These are phyloP conservation scores for Coenobita brevimanus DNA, from an alignment of 1,140 invertebrate species.

Conservation along the genomic window DNA sequence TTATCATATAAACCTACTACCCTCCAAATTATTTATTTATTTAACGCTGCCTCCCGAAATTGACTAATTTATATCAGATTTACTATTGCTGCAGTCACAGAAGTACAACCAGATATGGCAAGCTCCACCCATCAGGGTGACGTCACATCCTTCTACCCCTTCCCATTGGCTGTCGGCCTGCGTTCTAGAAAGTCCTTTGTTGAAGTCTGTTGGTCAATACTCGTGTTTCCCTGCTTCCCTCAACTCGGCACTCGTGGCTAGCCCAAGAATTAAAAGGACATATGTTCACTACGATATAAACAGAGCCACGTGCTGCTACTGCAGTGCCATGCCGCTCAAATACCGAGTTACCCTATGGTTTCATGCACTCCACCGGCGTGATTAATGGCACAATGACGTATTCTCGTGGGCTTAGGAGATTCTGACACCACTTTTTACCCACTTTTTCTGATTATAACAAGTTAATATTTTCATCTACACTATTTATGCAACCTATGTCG, in stretches of 20 bases:
- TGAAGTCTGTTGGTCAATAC: conserved; percentile 61
- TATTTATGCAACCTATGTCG: too few relatives aligned
- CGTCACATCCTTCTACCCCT: background rate
- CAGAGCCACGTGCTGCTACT: conserved; percentile 45
- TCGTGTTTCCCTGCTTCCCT: conserved; percentile 65
- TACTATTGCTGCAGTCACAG: background rate
- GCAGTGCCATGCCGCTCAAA: background rate
- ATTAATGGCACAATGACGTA: too few relatives aligned
- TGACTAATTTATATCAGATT: too few relatives aligned
- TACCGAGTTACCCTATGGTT: too few relatives aligned
- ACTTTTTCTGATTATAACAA: too few relatives aligned
- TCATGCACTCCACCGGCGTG: too few relatives aligned
- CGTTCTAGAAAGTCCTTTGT: conserved; percentile 66
- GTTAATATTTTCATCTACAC: too few relatives aligned
- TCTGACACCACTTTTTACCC: too few relatives aligned
- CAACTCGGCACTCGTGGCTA: conserved; percentile 15
- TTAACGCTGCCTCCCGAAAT: too few relatives aligned
- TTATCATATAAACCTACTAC: too few relatives aligned
- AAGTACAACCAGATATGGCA: background rate
- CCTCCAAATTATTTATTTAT: too few relatives aligned
- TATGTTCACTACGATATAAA: conserved; percentile 54
- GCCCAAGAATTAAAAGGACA: conserved; percentile 57
- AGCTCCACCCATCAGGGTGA: conserved; percentile 29
- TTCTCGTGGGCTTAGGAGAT: too few relatives aligned
- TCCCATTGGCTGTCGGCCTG: conserved; percentile 45